phyloP scores from a whole-genome alignment of 2,888 invertebrate species.

The Cerastis leucographa region DNA sequence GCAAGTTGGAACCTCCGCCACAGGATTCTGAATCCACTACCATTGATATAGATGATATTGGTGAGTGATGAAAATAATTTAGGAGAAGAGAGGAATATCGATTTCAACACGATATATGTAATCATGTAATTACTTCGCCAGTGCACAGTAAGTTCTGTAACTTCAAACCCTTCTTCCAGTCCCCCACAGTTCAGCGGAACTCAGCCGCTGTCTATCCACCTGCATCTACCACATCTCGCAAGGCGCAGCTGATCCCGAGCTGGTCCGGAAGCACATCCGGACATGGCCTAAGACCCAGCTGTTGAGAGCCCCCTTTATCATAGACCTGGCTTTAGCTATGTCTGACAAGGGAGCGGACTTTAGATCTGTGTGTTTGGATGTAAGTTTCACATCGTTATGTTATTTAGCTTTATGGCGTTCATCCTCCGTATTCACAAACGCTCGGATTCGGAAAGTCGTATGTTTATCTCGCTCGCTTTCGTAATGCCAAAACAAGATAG shows the following conservation, averaged over 20 bases:
- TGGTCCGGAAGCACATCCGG: conserved; percentile 78
- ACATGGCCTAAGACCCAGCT: conserved; percentile 83
- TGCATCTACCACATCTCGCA: conserved; percentile 85
- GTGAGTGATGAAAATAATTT: too few relatives aligned
- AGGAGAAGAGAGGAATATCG: too few relatives aligned
- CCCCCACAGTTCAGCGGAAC: conserved; percentile 79
- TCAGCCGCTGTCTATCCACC: conserved; percentile 83
- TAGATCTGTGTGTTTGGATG: conserved; percentile 82
- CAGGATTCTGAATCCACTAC: conserved; percentile 87
- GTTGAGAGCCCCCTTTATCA: conserved; percentile 80
- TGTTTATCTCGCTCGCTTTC: too few relatives aligned
- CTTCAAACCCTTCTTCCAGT: conserved; percentile 67
- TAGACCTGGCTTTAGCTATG: conserved; percentile 83
- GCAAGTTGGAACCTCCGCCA: conserved; percentile 81
- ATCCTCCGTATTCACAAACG: too few relatives aligned
- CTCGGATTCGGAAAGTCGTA: too few relatives aligned
- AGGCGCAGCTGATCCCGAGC: conserved; percentile 80
- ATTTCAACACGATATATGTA: too few relatives aligned
- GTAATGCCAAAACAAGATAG: too few relatives aligned
- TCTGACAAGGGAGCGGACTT: conserved; percentile 82
- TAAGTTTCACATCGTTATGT: conserved; percentile 1
- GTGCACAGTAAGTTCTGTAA: neutral
- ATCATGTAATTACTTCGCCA: too few relatives aligned
- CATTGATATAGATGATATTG: conserved; percentile 86
- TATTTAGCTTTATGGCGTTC: neutral